Evolutionary conservation across 2,797 vertebrate genomes (phyloP).

Genomic region (Micrastur ruficollis): DNA sequence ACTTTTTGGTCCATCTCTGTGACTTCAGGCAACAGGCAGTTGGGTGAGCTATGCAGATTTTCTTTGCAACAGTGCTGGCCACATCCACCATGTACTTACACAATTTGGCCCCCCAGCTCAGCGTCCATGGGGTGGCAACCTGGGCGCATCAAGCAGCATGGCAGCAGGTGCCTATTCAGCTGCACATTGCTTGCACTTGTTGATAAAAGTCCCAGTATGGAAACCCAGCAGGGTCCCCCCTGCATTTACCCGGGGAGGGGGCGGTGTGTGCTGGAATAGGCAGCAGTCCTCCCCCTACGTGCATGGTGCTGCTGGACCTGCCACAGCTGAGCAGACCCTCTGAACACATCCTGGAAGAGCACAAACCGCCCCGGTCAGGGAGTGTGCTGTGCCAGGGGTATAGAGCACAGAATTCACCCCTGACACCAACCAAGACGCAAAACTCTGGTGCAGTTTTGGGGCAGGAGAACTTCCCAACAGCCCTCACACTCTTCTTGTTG

Average conservation of each 20-base stretch:
- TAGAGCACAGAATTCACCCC: background rate
- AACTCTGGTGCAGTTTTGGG: background rate
- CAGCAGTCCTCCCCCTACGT: background rate
- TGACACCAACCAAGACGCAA: background rate
- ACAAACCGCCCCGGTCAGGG: fast-evolving
- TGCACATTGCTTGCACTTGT: background rate
- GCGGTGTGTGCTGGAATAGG: background rate
- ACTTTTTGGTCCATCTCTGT: constrained; percentile 42
- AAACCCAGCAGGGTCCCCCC: background rate
- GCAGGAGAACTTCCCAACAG: background rate
- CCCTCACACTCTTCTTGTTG: background rate
- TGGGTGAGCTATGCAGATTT: background rate
- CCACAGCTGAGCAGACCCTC: background rate
- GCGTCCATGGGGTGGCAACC: fast-evolving
- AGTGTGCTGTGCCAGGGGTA: fast-evolving
- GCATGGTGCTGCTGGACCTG: background rate
- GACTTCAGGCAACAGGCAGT: constrained; percentile 18
- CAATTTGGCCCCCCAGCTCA: background rate
- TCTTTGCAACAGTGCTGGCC: background rate
- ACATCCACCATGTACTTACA: fast-evolving
- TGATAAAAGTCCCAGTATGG: background rate
- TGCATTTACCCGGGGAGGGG: background rate
- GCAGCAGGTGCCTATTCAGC: background rate
- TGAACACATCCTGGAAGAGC: background rate
- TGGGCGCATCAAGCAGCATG: fast-evolving